Evolutionary conservation across 1,140 invertebrate species (phyloP).

Genomic region (Monomorium pharaonis): DNA sequence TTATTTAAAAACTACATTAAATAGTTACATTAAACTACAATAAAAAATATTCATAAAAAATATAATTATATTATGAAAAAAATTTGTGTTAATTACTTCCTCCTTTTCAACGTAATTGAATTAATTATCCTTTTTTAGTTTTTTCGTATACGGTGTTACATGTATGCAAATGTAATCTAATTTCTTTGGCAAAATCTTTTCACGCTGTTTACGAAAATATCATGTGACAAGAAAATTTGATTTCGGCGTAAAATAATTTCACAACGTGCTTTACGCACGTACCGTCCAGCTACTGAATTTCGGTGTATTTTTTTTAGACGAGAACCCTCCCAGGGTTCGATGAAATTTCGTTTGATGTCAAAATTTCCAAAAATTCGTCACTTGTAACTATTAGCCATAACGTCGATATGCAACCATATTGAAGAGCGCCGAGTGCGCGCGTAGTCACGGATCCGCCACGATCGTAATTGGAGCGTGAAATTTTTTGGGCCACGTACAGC

Average conservation of each 20-base stretch:
- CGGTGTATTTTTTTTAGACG: not conserved
- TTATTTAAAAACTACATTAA: not conserved
- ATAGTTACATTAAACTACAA: not conserved
- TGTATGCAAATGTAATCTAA: not conserved
- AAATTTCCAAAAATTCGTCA: conserved; percentile 34
- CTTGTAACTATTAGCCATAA: conserved; percentile 9
- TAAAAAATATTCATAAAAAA: not conserved
- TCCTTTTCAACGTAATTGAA: not conserved
- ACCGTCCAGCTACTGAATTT: not conserved
- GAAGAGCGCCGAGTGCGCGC: not conserved
- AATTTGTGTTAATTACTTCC: not conserved
- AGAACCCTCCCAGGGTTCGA: not conserved
- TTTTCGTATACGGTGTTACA: not conserved
- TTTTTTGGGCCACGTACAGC: conserved; percentile 34
- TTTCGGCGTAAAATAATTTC: not conserved
- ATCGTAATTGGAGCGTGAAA: conserved; percentile 43
- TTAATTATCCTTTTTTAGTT: not conserved
- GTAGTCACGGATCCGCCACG: not conserved
- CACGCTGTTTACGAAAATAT: not conserved
- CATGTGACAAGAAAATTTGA: not conserved
- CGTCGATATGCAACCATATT: conserved; percentile 8
- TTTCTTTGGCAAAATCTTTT: not conserved
- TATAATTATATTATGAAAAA: not conserved
- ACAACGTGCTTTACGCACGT: not conserved
- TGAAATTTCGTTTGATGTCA: conserved; percentile 22